These are phyloP conservation scores for Cyrtodaria siliqua DNA, from an alignment of 2,888 invertebrate genomes.

Conservation along the genomic window DNA sequence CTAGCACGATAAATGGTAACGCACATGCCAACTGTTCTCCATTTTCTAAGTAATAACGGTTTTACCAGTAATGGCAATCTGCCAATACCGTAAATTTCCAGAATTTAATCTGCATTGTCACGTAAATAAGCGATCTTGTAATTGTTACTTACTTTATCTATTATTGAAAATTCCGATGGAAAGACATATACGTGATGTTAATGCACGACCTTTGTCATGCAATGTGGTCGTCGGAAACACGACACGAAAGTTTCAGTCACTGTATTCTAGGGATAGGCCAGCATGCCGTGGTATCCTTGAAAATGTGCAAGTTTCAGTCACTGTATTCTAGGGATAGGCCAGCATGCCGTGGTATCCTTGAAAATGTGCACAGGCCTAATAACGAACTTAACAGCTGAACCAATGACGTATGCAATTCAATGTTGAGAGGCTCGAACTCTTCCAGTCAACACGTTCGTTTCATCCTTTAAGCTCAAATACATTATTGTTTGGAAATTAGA, in stretches of 20 bases:
- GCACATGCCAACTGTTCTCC: conserved; percentile 46
- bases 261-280: no score
- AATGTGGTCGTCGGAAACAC: conserved; percentile 1
- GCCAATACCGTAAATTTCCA: conserved; percentile 50
- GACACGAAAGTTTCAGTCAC: neutral
- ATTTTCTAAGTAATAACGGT: conserved; percentile 42
- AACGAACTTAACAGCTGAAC: no score
- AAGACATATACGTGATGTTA: conserved; percentile 18
- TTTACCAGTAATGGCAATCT: conserved; percentile 51
- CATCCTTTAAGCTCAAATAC: no score
- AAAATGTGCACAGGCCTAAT: no score
- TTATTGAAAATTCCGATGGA: conserved; percentile 42
- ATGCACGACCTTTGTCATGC: conserved; percentile 24
- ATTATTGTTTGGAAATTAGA: no score
- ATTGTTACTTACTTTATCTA: conserved; percentile 60
- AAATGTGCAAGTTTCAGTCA: no score
- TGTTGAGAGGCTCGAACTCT: no score
- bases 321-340: no score
- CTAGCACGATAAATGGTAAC: conserved; percentile 46
- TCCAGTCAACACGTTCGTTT: no score
- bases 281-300: no score
- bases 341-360: no score
- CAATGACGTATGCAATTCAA: no score
- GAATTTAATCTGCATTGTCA: conserved; percentile 60
- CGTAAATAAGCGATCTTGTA: conserved; percentile 52